Conservation (phyloP, 2,113 vertebrate genomes). For the Gopherus flavomarginatus region DNA sequence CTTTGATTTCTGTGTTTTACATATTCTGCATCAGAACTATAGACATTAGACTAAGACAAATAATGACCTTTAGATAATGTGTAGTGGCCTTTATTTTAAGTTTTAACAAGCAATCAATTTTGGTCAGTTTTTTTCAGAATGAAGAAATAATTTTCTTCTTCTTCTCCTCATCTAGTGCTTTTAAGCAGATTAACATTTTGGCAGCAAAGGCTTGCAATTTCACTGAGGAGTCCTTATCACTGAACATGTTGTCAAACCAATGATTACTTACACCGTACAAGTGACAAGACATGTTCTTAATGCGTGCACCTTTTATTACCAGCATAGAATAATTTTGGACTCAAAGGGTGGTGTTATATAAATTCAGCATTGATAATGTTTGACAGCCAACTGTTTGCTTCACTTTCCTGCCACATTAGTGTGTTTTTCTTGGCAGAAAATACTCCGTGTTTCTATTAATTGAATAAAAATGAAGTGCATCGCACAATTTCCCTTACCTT, state of each 20-base stretch:
- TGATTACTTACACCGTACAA: background rate
- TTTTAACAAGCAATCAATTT: background rate
- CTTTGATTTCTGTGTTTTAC: background rate
- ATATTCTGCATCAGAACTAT: background rate
- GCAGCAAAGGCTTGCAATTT: background rate
- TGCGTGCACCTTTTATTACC: background rate
- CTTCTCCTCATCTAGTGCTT: background rate
- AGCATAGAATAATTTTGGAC: background rate
- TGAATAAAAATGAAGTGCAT: background rate
- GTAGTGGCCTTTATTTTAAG: background rate
- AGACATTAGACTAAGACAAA: background rate
- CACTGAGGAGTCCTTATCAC: background rate
- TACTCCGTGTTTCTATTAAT: background rate
- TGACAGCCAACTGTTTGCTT: background rate
- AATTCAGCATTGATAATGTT: background rate
- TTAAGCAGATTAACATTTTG: background rate
- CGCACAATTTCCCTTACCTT: background rate
- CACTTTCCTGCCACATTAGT: background rate
- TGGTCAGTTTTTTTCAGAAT: background rate
- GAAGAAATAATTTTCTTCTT: background rate
- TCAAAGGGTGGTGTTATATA: background rate
- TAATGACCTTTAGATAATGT: background rate
- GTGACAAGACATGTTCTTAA: background rate
- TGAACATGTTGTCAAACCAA: background rate
- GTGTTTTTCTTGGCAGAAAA: background rate